These are phyloP conservation scores for Cephus spinipes DNA, from an alignment of 2,888 invertebrate genomes.

Conservation along the genomic window DNA sequence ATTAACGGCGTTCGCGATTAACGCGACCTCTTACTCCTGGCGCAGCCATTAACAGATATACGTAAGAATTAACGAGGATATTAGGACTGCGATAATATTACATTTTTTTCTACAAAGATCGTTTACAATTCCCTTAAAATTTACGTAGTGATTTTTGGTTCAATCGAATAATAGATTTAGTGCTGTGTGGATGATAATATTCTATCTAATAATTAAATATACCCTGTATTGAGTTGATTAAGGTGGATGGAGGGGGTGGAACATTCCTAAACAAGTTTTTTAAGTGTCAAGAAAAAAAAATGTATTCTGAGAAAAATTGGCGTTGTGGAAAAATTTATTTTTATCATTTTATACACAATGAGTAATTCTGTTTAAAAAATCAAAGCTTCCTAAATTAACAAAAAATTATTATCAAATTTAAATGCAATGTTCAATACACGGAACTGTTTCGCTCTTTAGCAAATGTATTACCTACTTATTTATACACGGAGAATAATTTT, in stretches of 20 bases:
- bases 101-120: neutral
- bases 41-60: neutral
- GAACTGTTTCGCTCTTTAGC: neutral
- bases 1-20: neutral
- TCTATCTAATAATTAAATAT: slow-evolving; percentile 37
- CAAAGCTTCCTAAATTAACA: neutral
- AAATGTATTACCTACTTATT: neutral
- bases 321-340: neutral
- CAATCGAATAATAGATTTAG: neutral
- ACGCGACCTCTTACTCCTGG: neutral
- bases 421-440: neutral
- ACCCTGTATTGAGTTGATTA: neutral
- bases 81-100: neutral
- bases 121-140: neutral
- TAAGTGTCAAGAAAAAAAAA: too few species aligned
- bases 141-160: neutral
- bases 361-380: neutral
- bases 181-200: neutral
- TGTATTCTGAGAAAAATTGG: neutral
- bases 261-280: neutral
- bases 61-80: neutral
- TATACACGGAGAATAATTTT: too few species aligned
- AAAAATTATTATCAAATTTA: neutral
- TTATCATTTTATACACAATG: neutral
- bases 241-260: neutral